A percentile compares a stretch with the other conserved stretches of the same genome.
phyloP scores from a whole-genome alignment of 2,888 invertebrate genomes.

The Melinaea marsaeus region DNA sequence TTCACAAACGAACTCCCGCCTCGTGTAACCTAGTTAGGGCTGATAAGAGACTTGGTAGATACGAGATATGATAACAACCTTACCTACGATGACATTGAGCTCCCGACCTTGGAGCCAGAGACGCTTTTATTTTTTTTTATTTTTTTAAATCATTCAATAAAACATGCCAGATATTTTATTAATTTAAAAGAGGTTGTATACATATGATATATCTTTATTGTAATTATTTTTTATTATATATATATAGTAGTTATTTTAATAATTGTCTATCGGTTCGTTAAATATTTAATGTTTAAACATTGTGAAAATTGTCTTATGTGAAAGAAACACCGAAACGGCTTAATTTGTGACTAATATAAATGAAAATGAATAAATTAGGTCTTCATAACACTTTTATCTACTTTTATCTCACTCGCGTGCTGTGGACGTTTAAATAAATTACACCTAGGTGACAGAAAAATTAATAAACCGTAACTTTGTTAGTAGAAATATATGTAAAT shows the following conservation, averaged over 20 bases:
- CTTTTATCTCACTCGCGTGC: constrained; percentile 30
- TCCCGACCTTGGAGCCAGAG: constrained; percentile 49
- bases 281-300: not conserved
- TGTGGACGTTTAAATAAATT: constrained; percentile 29
- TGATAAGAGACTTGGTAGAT: constrained; percentile 68
- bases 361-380: constrained; percentile 29
- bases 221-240: no score
- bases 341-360: constrained; percentile 24
- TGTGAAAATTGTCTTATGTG: not conserved
- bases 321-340: not conserved
- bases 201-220: no score
- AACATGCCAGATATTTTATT: not conserved
- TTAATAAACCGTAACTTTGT: constrained; percentile 16
- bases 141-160: not conserved
- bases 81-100: constrained; percentile 66
- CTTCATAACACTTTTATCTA: constrained; percentile 30
- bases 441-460: constrained; percentile 25
- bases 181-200: not conserved
- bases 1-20: constrained; percentile 24
- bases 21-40: constrained; percentile 58
- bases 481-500: constrained; percentile 11
- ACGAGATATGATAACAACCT: constrained; percentile 55
- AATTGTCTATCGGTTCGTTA: no score
- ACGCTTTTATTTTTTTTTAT: constrained; percentile 16
- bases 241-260: no score